Percentiles rank a stretch among this genome's conserved stretches.
These are phyloP conservation scores for Artibeus jamaicensis DNA, from an alignment of 2,797 vertebrate species.

Conservation along the genomic window DNA sequence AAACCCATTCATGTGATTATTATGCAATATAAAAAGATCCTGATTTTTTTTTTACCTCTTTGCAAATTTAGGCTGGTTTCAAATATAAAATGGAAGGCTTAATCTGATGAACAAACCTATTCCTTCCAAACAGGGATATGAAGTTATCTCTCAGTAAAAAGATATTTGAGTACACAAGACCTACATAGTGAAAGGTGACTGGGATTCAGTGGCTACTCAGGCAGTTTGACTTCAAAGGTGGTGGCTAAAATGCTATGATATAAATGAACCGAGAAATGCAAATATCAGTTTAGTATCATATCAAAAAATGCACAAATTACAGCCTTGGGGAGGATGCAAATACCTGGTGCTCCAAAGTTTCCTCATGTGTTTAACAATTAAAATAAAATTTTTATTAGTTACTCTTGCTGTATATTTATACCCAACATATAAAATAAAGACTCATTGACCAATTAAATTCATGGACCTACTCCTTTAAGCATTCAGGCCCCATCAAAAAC, in stretches of 20 bases:
- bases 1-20: not conserved
- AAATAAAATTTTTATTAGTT: not conserved
- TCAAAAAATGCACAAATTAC: not conserved
- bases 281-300: not conserved
- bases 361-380: slow-evolving; percentile 35
- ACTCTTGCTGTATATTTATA: slow-evolving; percentile 1
- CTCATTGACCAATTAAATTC: slow-evolving; percentile 47
- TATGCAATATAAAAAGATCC: not conserved
- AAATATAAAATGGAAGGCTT: not conserved
- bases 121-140: not conserved
- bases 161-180: not conserved
- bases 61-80: not conserved
- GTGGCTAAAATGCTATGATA: not conserved
- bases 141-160: not conserved
- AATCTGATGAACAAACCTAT: not conserved
- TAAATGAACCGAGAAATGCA: not conserved
- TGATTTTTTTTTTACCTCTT: not conserved
- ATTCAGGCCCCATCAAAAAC: slow-evolving; percentile 9
- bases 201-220: not conserved
- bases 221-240: not conserved
- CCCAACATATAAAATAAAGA: not conserved
- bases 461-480: slow-evolving; percentile 46
- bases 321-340: not conserved
- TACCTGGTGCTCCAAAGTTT: not conserved
- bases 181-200: not conserved